These are phyloP conservation scores for Sebastiscus albofasciatus DNA, from an alignment of 2,797 vertebrate species.

Conservation along the genomic window DNA sequence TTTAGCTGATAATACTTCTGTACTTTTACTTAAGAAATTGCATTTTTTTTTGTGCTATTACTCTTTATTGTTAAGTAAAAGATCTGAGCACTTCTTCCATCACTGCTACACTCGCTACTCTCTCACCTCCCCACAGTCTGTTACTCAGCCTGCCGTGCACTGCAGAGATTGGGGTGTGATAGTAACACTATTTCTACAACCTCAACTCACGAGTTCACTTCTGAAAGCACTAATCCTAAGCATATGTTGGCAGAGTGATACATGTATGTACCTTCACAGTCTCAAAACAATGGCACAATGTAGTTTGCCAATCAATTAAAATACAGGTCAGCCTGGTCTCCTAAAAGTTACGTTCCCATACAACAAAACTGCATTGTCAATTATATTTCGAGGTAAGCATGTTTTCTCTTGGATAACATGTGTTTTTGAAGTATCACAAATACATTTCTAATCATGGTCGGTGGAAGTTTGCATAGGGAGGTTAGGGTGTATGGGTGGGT, in stretches of 20 bases:
- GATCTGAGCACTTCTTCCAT: neutral
- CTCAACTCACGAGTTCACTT: neutral
- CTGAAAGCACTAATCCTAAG: neutral
- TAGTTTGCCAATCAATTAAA: neutral
- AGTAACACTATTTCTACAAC: slow-evolving; percentile 3
- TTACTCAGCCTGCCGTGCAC: neutral
- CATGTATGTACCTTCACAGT: neutral
- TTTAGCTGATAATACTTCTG: neutral
- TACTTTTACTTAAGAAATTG: no score
- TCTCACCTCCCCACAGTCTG: slow-evolving; percentile 3
- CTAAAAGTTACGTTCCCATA: no score
- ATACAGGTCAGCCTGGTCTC: neutral
- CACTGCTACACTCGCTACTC: neutral
- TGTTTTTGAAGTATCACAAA: neutral
- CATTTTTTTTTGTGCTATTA: neutral
- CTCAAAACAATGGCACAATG: neutral
- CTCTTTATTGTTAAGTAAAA: neutral
- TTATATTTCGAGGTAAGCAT: neutral
- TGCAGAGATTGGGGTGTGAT: neutral
- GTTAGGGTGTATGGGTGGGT: rapidly evolving
- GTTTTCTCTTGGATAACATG: neutral
- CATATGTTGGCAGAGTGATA: neutral
- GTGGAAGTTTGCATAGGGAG: no score
- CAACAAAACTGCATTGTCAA: neutral
- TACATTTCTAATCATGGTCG: rapidly evolving